phyloP scores from a whole-genome alignment of 1,140 invertebrate genomes.

The Drosophila sechellia region DNA sequence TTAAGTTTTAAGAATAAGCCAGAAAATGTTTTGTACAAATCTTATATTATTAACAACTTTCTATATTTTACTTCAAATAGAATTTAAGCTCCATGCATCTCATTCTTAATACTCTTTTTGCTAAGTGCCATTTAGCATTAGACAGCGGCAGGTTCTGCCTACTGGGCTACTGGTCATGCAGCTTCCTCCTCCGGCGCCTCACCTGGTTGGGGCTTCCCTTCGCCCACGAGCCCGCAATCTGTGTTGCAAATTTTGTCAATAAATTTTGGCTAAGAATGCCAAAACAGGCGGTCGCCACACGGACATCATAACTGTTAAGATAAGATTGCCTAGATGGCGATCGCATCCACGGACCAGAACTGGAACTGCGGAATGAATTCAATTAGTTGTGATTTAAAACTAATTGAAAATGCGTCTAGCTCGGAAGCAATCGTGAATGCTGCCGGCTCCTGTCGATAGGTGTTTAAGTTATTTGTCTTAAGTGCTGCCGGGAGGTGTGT shows the following conservation, averaged over 20 bases:
- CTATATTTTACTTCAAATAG: no score
- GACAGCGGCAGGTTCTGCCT: constrained; percentile 66
- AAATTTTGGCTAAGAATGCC: constrained; percentile 76
- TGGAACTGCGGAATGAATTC: constrained; percentile 59
- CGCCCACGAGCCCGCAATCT: constrained; percentile 51
- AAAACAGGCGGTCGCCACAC: constrained; percentile 56
- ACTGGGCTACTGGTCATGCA: constrained; percentile 70
- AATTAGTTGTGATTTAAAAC: constrained; percentile 82
- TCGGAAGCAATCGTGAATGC: constrained; percentile 25
- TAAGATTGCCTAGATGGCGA: constrained; percentile 69
- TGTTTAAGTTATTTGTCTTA: constrained; percentile 81
- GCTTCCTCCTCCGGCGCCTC: constrained; percentile 33
- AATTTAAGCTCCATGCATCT: background rate
- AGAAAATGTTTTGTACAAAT: no score
- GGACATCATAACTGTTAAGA: constrained; percentile 78
- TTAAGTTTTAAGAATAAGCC: no score
- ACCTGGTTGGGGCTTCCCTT: constrained; percentile 15
- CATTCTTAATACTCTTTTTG: background rate
- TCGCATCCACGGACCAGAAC: constrained; percentile 4
- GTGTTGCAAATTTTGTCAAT: constrained; percentile 80
- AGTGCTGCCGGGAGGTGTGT: constrained; percentile 74
- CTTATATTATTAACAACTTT: no score
- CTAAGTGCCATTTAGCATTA: constrained; percentile 12
- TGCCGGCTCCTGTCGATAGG: constrained; percentile 61
- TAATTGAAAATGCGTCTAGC: constrained; percentile 77